phyloP scores from a whole-genome alignment of 2,797 vertebrate genomes.

The Austrolebias charrua region DNA sequence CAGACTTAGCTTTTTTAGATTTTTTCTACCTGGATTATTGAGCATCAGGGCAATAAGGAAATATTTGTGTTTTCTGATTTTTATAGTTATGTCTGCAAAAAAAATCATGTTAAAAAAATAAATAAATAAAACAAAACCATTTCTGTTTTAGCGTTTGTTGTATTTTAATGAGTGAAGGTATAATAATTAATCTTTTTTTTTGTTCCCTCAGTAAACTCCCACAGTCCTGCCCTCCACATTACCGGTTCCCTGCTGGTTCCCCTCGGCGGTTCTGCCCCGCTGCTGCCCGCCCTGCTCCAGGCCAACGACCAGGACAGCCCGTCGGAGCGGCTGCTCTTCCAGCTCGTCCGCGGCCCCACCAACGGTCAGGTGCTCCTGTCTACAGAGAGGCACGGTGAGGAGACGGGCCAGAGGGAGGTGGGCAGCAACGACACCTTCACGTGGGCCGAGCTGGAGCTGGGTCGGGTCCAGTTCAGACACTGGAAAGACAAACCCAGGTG shows the following conservation, averaged over 20 bases:
- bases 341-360: constrained; percentile 75
- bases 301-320: constrained; percentile 65
- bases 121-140: too few species aligned
- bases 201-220: constrained; percentile 71
- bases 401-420: constrained; percentile 62
- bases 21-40: too few species aligned
- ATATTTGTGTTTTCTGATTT: too few species aligned
- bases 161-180: too few species aligned
- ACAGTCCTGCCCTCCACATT: constrained; percentile 66
- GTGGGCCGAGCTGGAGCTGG: constrained; percentile 77
- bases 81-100: too few species aligned
- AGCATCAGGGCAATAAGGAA: too few species aligned
- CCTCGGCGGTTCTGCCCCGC: constrained; percentile 75
- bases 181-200: too few species aligned
- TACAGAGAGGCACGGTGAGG: constrained; percentile 18
- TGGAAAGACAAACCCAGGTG: constrained; percentile 84
- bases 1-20: too few species aligned
- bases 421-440: constrained; percentile 78
- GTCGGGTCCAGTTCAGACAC: constrained; percentile 83
- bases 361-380: constrained; percentile 81
- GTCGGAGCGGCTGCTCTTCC: constrained; percentile 73
- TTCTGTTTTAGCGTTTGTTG: too few species aligned
- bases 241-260: constrained; percentile 83
- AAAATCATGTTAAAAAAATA: too few species aligned
- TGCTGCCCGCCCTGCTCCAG: constrained; percentile 76